Evolutionary conservation across 1,140 invertebrate genomes (phyloP), one percentile per base, ranked within the genome.

Genomic region (Sinella curviseta): DNA sequence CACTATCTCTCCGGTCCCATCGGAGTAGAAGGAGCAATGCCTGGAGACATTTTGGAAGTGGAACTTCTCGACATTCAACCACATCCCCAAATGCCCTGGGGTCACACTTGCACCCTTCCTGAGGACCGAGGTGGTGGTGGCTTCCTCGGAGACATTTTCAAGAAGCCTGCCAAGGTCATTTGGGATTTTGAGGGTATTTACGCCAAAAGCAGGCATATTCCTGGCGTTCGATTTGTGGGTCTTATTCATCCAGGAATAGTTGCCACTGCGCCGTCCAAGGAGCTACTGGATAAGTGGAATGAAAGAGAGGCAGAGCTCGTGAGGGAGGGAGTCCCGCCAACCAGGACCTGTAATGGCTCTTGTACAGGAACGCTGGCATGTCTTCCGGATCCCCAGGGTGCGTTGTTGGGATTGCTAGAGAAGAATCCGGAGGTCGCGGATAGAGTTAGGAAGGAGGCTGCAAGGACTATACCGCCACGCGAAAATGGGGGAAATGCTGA

Each of bases 221-320:
- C 74, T 36, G 34, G 74, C 12, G 74, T 75, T 14, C 35, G 24
- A 30, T 39, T 75, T 75, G 74, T 54, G 4, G 36, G 70, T 74
- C 20, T 82, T 30, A 82, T 78, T 36, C 81, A 82, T 75, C 81
- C 81, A 0, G 81, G 81, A 30, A 55, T 82, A 17, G 78, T 82
- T 24, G 78, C 70, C 17, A 77, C 74, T 33, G 81, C 81, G 3
- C 81, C 81, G 14, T 80, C 78, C 1, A 20, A 67, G 8, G 79
- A 80, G 35, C 30, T 82, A 1, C 35, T 80, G 16, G 30, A 73
- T 28, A 48, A 76, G 16, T 82, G 81, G 81, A 82, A 82, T 73
- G 30, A 35, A 1, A 35, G 81, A 24, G 81, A 82, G 36, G 0
- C 30, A 14, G 77, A 82, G 74, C 65, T 82, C 14, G 76, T 80